Evolutionary conservation across 1,140 invertebrate species (phyloP).

Genomic region (Thaumetopoea pityocampa): DNA sequence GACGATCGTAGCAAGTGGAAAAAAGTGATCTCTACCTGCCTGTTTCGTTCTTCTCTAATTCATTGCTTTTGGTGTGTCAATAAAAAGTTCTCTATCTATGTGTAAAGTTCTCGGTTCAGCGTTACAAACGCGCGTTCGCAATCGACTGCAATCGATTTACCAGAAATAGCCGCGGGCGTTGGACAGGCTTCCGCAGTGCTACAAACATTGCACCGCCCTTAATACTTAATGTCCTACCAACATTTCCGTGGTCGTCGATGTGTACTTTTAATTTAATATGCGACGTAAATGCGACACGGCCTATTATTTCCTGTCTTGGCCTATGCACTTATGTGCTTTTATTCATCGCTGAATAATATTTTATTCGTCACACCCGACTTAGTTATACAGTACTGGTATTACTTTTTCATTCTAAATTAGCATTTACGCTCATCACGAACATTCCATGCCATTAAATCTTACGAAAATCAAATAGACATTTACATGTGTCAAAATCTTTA

Average conservation of each 20-base stretch:
- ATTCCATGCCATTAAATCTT: too few relatives aligned
- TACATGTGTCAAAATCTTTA: too few relatives aligned
- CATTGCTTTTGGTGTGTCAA: too few relatives aligned
- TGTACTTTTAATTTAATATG: conserved; percentile 50
- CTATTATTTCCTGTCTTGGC: conserved; percentile 26
- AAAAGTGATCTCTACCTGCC: too few relatives aligned
- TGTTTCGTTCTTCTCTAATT: too few relatives aligned
- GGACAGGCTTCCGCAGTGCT: conserved; percentile 31
- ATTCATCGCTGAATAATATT: conserved; percentile 1
- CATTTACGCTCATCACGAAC: too few relatives aligned
- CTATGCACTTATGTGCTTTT: conserved; percentile 4
- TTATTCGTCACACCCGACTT: neutral
- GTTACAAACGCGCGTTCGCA: conserved; percentile 16
- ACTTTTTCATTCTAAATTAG: too few relatives aligned
- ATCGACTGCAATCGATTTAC: conserved; percentile 46
- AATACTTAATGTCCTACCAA: conserved; percentile 65
- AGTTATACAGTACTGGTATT: too few relatives aligned
- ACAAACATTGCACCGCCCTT: conserved; percentile 55
- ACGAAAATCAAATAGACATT: too few relatives aligned
- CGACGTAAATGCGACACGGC: conserved; percentile 34
- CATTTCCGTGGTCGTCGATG: conserved; percentile 52
- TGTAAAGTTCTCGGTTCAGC: conserved; percentile 28
- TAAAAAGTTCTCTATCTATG: conserved; percentile 16
- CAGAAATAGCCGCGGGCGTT: conserved; percentile 51
- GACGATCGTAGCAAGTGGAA: too few relatives aligned